Evolutionary conservation across 1,140 invertebrate genomes (phyloP).

Genomic region (Monomorium pharaonis): DNA sequence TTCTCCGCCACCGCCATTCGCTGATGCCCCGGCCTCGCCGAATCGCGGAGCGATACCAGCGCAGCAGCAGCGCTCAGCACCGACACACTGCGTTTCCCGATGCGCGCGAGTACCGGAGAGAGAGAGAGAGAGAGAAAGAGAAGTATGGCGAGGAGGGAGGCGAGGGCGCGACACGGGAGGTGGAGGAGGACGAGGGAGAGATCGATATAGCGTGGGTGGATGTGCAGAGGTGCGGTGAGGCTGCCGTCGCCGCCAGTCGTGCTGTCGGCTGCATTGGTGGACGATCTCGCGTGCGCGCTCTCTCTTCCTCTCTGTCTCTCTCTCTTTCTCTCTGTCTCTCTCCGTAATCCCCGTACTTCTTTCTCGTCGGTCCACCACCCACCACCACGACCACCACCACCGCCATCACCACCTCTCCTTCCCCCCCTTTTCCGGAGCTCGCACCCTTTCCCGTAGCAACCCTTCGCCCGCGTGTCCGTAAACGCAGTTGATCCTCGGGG

Average conservation of each 20-base stretch:
- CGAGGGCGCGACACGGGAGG: background rate
- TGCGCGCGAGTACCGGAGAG: conserved; percentile 14
- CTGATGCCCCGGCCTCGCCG: conserved; percentile 15
- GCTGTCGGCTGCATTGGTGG: conserved; percentile 80
- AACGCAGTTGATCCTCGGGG: conserved; percentile 8
- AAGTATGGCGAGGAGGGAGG: conserved; percentile 10
- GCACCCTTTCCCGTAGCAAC: background rate
- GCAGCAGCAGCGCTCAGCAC: conserved; percentile 41
- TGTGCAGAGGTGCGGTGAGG: conserved; percentile 80
- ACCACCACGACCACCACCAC: background rate
- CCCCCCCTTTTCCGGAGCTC: background rate
- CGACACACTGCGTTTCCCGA: conserved; percentile 18
- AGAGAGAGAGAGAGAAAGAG: too few relatives aligned
- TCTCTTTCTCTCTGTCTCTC: background rate
- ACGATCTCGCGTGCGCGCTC: conserved; percentile 53
- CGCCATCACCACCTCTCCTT: background rate
- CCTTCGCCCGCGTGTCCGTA: background rate
- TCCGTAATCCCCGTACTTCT: background rate
- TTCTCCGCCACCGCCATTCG: conserved; percentile 36
- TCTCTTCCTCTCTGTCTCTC: conserved; percentile 19
- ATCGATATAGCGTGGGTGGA: conserved; percentile 84
- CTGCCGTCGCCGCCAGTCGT: conserved; percentile 79
- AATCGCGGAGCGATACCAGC: conserved; percentile 45
- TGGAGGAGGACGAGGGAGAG: conserved; percentile 72
- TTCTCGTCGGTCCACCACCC: background rate